A percentile compares a stretch with the other conserved stretches of the same genome.
These are phyloP conservation scores for Psittacula derbiana DNA, from an alignment of 2,797 vertebrate genomes.

Conservation along the genomic window DNA sequence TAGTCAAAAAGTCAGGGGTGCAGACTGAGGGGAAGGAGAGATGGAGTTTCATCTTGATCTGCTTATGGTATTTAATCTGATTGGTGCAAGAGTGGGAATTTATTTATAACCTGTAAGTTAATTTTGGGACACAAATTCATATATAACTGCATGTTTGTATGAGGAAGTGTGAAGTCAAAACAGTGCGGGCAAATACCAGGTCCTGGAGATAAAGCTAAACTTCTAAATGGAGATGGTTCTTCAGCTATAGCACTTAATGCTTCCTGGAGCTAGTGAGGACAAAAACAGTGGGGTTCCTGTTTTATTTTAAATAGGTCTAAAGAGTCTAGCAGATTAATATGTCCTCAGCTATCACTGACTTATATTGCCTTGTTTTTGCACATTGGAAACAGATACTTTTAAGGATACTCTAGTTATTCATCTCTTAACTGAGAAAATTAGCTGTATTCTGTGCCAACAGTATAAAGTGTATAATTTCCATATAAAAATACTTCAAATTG, in stretches of 20 bases:
- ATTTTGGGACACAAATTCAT: not conserved
- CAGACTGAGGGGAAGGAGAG: not conserved
- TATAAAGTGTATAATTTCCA: slow-evolving; percentile 62
- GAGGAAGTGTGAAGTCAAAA: not conserved
- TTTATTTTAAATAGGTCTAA: not conserved
- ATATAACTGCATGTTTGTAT: not conserved
- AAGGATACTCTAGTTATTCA: slow-evolving; percentile 14
- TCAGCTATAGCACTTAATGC: not conserved
- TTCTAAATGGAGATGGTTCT: not conserved
- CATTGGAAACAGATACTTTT: slow-evolving; percentile 6
- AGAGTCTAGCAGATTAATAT: not conserved
- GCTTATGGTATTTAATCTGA: not conserved
- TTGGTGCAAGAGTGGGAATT: not conserved
- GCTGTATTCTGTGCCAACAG: slow-evolving; percentile 14
- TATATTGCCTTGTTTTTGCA: not conserved
- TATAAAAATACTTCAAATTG: slow-evolving; percentile 74
- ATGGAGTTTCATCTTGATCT: not conserved
- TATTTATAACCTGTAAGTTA: not conserved
- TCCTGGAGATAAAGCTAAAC: not conserved
- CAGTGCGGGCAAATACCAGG: not conserved
- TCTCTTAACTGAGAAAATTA: slow-evolving; percentile 37
- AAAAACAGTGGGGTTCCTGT: not conserved
- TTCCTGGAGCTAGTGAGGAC: not conserved
- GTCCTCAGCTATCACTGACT: not conserved
- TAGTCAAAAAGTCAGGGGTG: not conserved